phyloP scores from a whole-genome alignment of 1,140 invertebrate genomes.

The Drosophila oshimai region DNA sequence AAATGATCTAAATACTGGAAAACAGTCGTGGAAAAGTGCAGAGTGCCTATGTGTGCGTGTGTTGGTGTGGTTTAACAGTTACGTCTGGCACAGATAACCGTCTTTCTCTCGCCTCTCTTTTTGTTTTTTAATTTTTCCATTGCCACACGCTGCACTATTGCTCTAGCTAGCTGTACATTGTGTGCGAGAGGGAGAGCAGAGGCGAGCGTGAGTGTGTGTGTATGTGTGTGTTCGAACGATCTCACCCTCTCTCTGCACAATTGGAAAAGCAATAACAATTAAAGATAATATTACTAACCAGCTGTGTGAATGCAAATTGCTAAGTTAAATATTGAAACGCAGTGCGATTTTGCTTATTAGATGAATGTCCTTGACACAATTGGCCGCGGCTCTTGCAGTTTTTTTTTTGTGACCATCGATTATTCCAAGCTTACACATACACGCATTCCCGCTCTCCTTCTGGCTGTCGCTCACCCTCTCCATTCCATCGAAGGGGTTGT shows the following conservation, averaged over 20 bases:
- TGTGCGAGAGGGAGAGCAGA: constrained; percentile 15
- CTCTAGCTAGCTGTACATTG: constrained; percentile 49
- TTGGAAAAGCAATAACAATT: constrained; percentile 14
- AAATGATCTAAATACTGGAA: background rate
- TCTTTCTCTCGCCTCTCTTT: background rate
- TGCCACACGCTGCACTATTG: constrained; percentile 29
- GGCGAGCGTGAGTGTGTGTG: constrained; percentile 9
- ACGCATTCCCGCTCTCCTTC: background rate
- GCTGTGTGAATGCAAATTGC: constrained; percentile 43
- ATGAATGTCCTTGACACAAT: constrained; percentile 48
- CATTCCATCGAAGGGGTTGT: background rate
- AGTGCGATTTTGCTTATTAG: background rate
- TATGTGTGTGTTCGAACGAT: constrained; percentile 5
- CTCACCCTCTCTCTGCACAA: constrained; percentile 16
- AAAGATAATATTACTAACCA: constrained; percentile 2
- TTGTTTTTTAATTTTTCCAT: constrained; percentile 11
- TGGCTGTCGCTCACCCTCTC: background rate
- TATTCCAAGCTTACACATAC: background rate
- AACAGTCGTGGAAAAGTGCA: background rate
- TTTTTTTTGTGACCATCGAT: constrained; percentile 28
- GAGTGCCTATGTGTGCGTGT: background rate
- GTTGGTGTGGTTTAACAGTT: constrained; percentile 23
- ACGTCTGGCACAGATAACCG: constrained; percentile 32
- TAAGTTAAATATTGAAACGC: constrained; percentile 63
- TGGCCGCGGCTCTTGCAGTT: constrained; percentile 7